Evolutionary conservation across 2,888 invertebrate genomes (phyloP).

Genomic region (Pristionchus japonicus): DNA sequence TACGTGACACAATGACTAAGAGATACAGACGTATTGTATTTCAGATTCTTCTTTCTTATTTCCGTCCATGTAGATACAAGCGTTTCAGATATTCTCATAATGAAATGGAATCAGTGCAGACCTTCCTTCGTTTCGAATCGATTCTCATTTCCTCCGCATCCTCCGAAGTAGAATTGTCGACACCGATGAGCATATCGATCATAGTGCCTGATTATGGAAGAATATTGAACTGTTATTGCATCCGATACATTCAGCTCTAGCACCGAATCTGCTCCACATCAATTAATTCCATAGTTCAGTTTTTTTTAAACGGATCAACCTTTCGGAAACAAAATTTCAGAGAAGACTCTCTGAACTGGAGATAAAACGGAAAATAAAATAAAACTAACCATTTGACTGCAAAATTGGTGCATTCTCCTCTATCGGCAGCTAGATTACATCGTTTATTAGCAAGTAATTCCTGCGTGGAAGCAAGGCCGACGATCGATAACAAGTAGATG

Average conservation of each 20-base stretch:
- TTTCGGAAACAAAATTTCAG: not conserved
- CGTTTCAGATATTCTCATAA: no score
- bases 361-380: not conserved
- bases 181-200: slow-evolving; percentile 66
- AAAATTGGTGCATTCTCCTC: slow-evolving; percentile 64
- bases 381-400: slow-evolving; percentile 59
- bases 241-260: no score
- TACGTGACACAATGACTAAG: no score
- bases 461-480: slow-evolving; percentile 46
- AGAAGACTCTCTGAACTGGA: not conserved
- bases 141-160: slow-evolving; percentile 67
- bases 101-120: not conserved
- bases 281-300: not conserved
- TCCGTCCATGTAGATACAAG: no score
- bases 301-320: not conserved
- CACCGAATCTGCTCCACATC: not conserved
- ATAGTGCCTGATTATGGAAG: slow-evolving; percentile 53
- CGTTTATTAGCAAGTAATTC: slow-evolving; percentile 59
- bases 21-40: no score
- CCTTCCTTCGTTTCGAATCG: slow-evolving; percentile 63
- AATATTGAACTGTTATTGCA: not conserved
- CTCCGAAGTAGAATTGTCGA: slow-evolving; percentile 65
- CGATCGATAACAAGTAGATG: not conserved
- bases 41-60: no score
- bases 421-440: slow-evolving; percentile 66